phyloP scores from a whole-genome alignment of 2,888 invertebrate species.

The Serrognathus titanus region DNA sequence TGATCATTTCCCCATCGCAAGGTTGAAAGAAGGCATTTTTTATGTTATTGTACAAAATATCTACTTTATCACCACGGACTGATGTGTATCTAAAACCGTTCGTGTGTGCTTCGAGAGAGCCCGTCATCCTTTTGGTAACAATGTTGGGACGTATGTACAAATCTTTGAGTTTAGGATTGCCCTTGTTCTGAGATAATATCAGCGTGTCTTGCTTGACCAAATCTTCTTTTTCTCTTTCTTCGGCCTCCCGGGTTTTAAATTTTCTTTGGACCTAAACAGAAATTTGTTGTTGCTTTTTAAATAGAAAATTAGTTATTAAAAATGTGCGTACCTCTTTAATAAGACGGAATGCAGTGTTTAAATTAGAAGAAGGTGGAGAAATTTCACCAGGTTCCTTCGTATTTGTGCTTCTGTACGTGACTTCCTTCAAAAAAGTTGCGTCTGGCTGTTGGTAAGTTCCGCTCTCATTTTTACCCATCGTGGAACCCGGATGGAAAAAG shows the following conservation, averaged over 20 bases:
- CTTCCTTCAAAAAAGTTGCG: constrained; percentile 96
- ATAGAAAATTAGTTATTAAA: no score
- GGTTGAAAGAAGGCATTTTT: constrained; percentile 99
- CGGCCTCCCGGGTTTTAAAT: constrained; percentile 96
- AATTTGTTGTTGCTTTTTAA: no score
- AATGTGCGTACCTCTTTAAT: constrained; percentile 99
- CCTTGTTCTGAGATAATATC: constrained; percentile 89
- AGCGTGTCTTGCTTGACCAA: constrained; percentile 97
- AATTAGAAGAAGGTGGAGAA: constrained; percentile 89
- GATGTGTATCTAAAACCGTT: constrained; percentile 98
- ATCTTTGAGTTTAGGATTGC: constrained; percentile 96
- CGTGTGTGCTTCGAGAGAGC: constrained; percentile 88
- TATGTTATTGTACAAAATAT: constrained; percentile 98
- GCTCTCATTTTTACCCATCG: constrained; percentile 91
- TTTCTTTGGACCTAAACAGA: constrained; percentile 77
- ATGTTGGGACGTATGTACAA: constrained; percentile 98
- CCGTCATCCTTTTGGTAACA: constrained; percentile 93
- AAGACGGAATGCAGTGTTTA: constrained; percentile 93
- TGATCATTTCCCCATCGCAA: constrained; percentile 98
- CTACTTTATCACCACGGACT: constrained; percentile 99
- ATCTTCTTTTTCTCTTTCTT: constrained; percentile 97
- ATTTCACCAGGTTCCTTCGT: constrained; percentile 96
- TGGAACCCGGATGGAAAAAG: constrained; percentile 97
- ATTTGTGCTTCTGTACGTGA: constrained; percentile 97
- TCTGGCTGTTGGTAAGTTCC: constrained; percentile 90